Evolutionary conservation across 2,113 vertebrate genomes (phyloP).

Genomic region (Siphamia tubifer): DNA sequence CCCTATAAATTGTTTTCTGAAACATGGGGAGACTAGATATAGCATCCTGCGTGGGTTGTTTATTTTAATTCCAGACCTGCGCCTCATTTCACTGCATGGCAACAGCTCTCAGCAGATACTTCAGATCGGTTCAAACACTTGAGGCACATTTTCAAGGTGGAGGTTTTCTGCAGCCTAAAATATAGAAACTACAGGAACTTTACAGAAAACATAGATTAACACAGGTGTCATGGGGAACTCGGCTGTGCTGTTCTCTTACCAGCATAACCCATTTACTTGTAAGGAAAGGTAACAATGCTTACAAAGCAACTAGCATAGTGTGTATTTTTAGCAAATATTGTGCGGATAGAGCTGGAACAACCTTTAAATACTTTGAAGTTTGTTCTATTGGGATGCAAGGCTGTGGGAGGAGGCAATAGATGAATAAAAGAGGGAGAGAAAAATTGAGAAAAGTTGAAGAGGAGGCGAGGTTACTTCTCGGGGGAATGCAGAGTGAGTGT

Average conservation of each 20-base stretch:
- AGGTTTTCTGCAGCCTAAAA: constrained; percentile 5
- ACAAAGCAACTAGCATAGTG: constrained; percentile 19
- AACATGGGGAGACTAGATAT: constrained; percentile 19
- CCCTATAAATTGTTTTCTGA: constrained; percentile 12
- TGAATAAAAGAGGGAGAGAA: constrained; percentile 36
- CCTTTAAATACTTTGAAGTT: constrained; percentile 55
- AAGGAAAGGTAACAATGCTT: constrained; percentile 31
- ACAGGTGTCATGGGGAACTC: not conserved
- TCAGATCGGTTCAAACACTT: constrained; percentile 31
- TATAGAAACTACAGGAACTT: not conserved
- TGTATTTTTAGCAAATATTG: constrained; percentile 35
- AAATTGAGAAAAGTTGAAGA: constrained; percentile 56
- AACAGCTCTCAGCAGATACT: constrained; percentile 43
- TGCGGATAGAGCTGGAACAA: constrained; percentile 3
- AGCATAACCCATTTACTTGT: constrained; percentile 19
- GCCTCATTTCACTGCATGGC: constrained; percentile 42
- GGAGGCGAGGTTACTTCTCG: constrained; percentile 55
- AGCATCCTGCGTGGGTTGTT: constrained; percentile 60
- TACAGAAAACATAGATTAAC: not conserved
- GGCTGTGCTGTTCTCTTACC: not conserved
- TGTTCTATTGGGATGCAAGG: not conserved
- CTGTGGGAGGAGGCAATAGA: constrained; percentile 17
- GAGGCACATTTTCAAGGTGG: constrained; percentile 33
- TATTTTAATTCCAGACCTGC: constrained; percentile 51
- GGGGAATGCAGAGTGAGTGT: constrained; percentile 47